These are phyloP conservation scores for Flabesymbios commensalis DNA, from an alignment of 2,888 invertebrate species.

Conservation along the genomic window DNA sequence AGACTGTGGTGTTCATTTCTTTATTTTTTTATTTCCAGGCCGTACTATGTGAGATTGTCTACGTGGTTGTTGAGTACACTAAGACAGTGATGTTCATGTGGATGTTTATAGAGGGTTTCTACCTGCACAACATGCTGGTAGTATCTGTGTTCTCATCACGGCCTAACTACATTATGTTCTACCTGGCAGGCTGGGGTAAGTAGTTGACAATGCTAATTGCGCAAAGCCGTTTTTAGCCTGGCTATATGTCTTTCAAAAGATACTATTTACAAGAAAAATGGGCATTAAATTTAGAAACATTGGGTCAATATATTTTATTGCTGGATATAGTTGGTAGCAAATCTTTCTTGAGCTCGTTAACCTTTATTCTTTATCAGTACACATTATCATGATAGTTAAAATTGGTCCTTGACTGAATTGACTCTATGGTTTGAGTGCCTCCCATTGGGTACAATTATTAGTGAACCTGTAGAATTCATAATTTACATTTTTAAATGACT, in stretches of 20 bases:
- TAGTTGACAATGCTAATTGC: constrained; percentile 1
- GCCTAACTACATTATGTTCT: constrained; percentile 59
- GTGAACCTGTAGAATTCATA: too few relatives aligned
- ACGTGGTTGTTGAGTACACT: constrained; percentile 83
- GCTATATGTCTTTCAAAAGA: too few relatives aligned
- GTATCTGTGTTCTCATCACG: constrained; percentile 68
- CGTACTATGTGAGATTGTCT: constrained; percentile 77
- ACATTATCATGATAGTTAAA: too few relatives aligned
- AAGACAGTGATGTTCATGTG: constrained; percentile 91
- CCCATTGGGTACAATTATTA: too few relatives aligned
- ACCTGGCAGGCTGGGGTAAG: constrained; percentile 62
- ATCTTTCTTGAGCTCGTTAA: too few relatives aligned
- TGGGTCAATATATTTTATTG: not conserved
- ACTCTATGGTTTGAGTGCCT: too few relatives aligned
- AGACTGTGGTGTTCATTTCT: constrained; percentile 90
- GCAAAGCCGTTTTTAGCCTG: too few relatives aligned
- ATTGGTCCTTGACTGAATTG: too few relatives aligned
- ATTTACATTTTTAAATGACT: too few relatives aligned
- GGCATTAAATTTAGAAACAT: not conserved
- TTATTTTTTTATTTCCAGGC: constrained; percentile 69
- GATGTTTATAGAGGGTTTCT: constrained; percentile 95
- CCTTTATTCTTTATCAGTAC: too few relatives aligned
- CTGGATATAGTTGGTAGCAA: too few relatives aligned
- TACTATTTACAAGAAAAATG: not conserved
- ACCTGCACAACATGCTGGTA: constrained; percentile 77